phyloP scores from a whole-genome alignment of 2,113 vertebrate genomes.

The Grus americana region DNA sequence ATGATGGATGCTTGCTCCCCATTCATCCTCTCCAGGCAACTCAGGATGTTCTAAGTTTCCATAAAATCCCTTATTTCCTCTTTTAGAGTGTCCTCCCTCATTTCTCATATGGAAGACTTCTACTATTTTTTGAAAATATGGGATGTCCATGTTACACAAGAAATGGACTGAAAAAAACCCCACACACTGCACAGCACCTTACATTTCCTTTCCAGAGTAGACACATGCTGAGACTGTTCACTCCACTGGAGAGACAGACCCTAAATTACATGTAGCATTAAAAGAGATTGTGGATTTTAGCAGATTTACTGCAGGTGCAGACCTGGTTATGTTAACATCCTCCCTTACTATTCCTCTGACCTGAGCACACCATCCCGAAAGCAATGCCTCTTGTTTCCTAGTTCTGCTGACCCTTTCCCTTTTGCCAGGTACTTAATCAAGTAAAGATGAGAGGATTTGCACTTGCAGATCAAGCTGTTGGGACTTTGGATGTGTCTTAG shows the following conservation, averaged over 20 bases:
- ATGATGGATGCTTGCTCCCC: not conserved
- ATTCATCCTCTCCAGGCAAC: not conserved
- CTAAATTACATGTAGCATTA: not conserved
- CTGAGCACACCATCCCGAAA: not conserved
- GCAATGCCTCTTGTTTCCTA: conserved; percentile 54
- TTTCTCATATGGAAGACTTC: not conserved
- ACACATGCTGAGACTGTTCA: not conserved
- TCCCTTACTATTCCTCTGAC: not conserved
- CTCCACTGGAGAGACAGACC: not conserved
- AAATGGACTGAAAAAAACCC: not conserved
- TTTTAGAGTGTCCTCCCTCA: not conserved
- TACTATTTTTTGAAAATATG: not conserved
- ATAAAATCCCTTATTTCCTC: not conserved
- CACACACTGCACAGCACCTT: not conserved
- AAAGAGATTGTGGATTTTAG: not conserved
- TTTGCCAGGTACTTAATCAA: conserved; percentile 70
- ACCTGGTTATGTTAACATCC: not conserved
- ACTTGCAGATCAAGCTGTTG: conserved; percentile 74
- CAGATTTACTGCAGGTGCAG: not conserved
- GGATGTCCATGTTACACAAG: not conserved
- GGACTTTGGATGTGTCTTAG: conserved; percentile 73
- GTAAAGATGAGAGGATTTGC: conserved; percentile 72
- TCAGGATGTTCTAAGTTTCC: not conserved
- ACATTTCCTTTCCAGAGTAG: not conserved
- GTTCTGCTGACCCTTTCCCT: not conserved